Percentiles rank a stretch among this genome's conserved stretches.
phyloP scores from a whole-genome alignment of 2,888 invertebrate genomes.

The Acronicta aceris region DNA sequence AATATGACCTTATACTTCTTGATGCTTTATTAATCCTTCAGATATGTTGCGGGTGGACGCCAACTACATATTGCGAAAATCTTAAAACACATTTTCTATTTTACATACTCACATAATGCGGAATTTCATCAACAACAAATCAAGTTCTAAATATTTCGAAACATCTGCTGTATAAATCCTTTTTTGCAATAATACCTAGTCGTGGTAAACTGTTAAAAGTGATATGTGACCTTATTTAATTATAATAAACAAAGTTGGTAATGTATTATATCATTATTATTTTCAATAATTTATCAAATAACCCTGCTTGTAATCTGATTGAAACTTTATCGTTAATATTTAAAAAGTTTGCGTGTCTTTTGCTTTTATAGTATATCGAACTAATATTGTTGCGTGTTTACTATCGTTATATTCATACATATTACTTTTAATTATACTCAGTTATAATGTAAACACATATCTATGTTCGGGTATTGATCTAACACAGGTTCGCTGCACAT shows the following conservation, averaged over 20 bases:
- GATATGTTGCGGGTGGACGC: conserved; percentile 11
- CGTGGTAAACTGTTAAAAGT: background rate
- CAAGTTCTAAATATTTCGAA: background rate
- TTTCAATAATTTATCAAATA: background rate
- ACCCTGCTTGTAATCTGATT: conserved; percentile 2
- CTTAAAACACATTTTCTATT: conserved; percentile 11
- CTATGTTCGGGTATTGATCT: background rate
- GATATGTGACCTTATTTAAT: background rate
- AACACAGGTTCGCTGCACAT: background rate
- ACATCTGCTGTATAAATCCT: no score
- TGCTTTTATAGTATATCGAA: conserved; percentile 11
- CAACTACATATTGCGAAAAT: conserved; percentile 2
- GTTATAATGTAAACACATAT: background rate
- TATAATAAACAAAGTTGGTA: background rate
- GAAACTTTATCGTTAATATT: background rate
- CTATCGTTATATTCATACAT: conserved; percentile 4
- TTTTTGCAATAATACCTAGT: background rate
- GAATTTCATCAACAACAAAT: background rate
- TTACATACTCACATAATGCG: background rate
- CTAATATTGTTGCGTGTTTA: conserved; percentile 19
- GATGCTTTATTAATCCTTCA: conserved; percentile 11
- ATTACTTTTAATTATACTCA: background rate
- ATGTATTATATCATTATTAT: background rate
- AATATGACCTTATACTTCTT: conserved; percentile 21
- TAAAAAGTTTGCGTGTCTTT: conserved; percentile 16